Evolutionary conservation across 2,113 vertebrate species (phyloP).

Genomic region (Leptosomus discolor): DNA sequence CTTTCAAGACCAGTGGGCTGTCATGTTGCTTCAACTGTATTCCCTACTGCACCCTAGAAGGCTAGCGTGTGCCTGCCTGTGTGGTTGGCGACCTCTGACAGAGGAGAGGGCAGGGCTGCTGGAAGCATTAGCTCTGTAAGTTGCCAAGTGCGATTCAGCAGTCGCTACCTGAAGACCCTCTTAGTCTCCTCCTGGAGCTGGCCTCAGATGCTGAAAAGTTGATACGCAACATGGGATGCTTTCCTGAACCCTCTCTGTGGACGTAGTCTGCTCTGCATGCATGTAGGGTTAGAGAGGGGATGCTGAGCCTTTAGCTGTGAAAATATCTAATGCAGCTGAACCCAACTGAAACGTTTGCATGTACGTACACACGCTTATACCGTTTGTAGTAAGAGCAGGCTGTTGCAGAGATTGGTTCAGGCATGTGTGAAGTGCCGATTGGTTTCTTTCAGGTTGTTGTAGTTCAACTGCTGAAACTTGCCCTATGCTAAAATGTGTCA

Average conservation of each 20-base stretch:
- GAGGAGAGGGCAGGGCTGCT: not conserved
- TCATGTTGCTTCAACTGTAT: not conserved
- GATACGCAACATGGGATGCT: not conserved
- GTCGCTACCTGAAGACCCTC: not conserved
- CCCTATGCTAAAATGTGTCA: not conserved
- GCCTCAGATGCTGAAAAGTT: not conserved
- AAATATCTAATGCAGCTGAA: not conserved
- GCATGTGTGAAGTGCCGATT: not conserved
- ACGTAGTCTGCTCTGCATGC: fast-evolving
- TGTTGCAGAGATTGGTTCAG: not conserved
- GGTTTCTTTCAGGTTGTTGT: not conserved
- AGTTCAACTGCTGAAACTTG: not conserved
- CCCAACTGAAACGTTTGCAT: not conserved
- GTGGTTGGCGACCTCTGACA: not conserved
- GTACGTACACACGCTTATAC: not conserved
- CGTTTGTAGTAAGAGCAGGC: not conserved
- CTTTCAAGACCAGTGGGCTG: not conserved
- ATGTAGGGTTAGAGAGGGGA: not conserved
- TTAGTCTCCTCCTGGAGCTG: not conserved
- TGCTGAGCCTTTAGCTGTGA: not conserved
- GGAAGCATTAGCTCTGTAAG: not conserved
- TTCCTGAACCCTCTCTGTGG: not conserved
- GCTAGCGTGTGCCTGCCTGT: not conserved
- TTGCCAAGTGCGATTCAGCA: not conserved
- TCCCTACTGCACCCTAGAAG: not conserved